These are phyloP conservation scores for Nycteola revayana DNA, from an alignment of 2,888 invertebrate species.

Conservation along the genomic window DNA sequence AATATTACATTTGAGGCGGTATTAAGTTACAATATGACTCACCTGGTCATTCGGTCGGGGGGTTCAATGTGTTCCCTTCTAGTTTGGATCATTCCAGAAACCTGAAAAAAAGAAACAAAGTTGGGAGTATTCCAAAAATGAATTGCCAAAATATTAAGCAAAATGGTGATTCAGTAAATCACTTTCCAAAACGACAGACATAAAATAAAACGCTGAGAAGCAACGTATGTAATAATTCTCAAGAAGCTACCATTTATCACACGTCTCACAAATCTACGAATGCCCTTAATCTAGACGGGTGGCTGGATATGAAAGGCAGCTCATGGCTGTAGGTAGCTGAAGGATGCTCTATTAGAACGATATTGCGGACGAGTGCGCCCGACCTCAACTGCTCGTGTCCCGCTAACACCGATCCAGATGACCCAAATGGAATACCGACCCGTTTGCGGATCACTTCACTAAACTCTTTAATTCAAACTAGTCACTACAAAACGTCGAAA, in stretches of 20 bases:
- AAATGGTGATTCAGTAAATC: no score
- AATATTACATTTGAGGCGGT: slow-evolving; percentile 10
- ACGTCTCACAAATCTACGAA: slow-evolving; percentile 9
- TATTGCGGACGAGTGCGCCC: slow-evolving; percentile 43
- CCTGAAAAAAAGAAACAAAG: slow-evolving; percentile 60
- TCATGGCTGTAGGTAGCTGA: slow-evolving; percentile 15
- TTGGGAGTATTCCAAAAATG: no score
- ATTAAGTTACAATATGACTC: slow-evolving; percentile 21
- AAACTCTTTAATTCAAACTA: slow-evolving; percentile 45
- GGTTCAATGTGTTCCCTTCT: slow-evolving; percentile 57
- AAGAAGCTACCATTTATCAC: no score
- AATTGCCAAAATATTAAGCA: no score
- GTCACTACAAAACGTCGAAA: no score
- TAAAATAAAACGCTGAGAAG: no score
- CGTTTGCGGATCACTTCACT: slow-evolving; percentile 54
- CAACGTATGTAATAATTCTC: no score
- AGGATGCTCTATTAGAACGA: slow-evolving; percentile 36
- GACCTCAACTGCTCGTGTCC: slow-evolving; percentile 41
- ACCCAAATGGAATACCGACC: slow-evolving; percentile 57
- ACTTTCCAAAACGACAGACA: no score
- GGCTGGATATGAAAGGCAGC: slow-evolving; percentile 10
- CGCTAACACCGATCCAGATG: slow-evolving; percentile 55
- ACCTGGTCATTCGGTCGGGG: slow-evolving; percentile 73
- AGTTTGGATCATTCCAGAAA: slow-evolving; percentile 70
- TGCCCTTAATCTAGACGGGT: not conserved